Conservation (phyloP, 2,113 vertebrate species). For the Ptychochromis oligacanthus region DNA sequence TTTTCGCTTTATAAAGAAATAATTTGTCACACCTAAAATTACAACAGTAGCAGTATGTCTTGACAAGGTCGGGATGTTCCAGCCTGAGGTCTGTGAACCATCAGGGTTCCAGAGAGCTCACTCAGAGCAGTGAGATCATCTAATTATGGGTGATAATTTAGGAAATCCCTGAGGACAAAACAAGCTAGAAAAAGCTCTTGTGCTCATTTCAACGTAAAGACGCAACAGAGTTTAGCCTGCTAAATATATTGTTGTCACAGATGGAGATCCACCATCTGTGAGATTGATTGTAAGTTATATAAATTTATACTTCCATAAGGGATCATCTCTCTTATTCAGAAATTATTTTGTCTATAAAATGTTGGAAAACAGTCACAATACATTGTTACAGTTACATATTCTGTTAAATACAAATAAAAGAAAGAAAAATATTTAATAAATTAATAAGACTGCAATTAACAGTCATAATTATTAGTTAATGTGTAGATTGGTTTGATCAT, state of each 20-base stretch:
- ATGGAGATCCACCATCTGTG: not conserved
- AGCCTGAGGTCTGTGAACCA: conserved; percentile 18
- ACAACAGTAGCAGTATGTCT: conserved; percentile 39
- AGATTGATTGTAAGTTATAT: not conserved
- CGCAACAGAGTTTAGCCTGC: not conserved
- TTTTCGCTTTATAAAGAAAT: not conserved
- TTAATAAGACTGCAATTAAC: too few species aligned
- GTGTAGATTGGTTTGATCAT: not conserved
- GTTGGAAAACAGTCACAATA: too few species aligned
- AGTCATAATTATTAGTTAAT: too few species aligned
- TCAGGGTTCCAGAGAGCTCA: conserved; percentile 7
- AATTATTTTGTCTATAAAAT: not conserved
- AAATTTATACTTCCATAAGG: not conserved
- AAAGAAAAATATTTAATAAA: too few species aligned
- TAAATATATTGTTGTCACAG: not conserved
- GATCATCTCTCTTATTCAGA: not conserved
- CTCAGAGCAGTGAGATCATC: conserved; percentile 32
- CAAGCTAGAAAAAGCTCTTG: not conserved
- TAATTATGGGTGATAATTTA: conserved; percentile 49
- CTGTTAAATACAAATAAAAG: not conserved
- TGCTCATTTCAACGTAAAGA: conserved; percentile 6
- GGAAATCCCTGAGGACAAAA: conserved; percentile 31
- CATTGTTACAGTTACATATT: too few species aligned
- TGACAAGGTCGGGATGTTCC: conserved; percentile 24
- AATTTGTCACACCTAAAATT: not conserved